phyloP scores from a whole-genome alignment of 1,140 invertebrate genomes.

The Euschistus heros region DNA sequence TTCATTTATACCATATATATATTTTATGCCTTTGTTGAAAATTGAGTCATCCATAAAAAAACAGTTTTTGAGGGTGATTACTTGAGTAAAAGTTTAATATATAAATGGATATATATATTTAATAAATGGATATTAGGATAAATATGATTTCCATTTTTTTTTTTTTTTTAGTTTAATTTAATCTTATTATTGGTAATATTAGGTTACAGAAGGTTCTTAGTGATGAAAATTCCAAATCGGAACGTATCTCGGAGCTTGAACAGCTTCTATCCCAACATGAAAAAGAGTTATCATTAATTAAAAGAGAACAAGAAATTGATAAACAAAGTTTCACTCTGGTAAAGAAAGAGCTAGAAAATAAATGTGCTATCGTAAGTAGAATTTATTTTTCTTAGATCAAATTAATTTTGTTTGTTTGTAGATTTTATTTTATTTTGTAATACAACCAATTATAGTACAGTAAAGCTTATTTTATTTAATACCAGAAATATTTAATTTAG shows the following conservation, averaged over 20 bases:
- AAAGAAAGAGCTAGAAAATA: conserved; percentile 23
- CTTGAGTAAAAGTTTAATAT: not conserved
- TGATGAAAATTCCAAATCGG: not conserved
- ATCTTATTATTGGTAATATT: not conserved
- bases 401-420: not conserved
- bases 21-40: not conserved
- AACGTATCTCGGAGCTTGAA: not conserved
- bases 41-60: not conserved
- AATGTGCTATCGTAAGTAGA: conserved; percentile 16
- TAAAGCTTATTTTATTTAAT: not conserved
- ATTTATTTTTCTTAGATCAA: not conserved
- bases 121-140: not conserved
- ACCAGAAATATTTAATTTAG: not conserved
- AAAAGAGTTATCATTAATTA: conserved; percentile 23
- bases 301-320: conserved; percentile 28
- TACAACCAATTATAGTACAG: not conserved
- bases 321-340: conserved; percentile 14
- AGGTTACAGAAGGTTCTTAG: not conserved
- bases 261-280: conserved; percentile 18
- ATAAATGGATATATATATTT: not conserved
- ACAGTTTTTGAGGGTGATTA: not conserved
- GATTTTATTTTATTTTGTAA: not conserved
- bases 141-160: not conserved
- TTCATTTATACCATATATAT: not conserved
- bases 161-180: not conserved